Conservation (phyloP, 1,140 invertebrate genomes). For the Caerostris darwini region DNA sequence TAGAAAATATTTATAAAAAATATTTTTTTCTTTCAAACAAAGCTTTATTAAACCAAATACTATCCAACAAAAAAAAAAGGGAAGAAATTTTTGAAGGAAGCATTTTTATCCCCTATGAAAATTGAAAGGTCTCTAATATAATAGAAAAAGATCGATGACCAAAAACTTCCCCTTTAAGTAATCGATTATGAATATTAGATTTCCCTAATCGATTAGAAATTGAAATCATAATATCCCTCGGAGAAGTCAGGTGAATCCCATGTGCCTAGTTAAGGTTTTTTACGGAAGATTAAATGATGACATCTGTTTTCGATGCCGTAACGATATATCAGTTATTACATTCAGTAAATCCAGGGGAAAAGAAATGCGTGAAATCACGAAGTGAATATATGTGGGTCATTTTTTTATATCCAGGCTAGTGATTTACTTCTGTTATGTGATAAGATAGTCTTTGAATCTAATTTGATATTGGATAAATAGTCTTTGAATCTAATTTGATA, state of each 20-base stretch:
- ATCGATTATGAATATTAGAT: constrained; percentile 33
- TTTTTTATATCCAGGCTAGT: too few relatives aligned
- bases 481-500: too few relatives aligned
- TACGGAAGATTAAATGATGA: not conserved
- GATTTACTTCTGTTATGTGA: too few relatives aligned
- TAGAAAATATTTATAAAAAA: too few relatives aligned
- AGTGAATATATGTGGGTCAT: too few relatives aligned
- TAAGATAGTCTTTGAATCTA: too few relatives aligned
- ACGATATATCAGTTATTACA: not conserved
- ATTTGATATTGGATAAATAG: too few relatives aligned
- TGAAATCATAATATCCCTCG: not conserved
- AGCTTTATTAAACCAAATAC: too few relatives aligned
- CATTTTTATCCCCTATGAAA: not conserved
- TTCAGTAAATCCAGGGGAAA: not conserved
- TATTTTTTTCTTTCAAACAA: too few relatives aligned
- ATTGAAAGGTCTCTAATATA: not conserved
- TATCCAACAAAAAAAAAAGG: too few relatives aligned
- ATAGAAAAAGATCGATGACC: not conserved
- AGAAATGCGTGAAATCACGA: not conserved
- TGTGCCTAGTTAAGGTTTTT: not conserved
- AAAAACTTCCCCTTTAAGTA: not conserved
- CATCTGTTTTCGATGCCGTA: not conserved
- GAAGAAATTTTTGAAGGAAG: too few relatives aligned
- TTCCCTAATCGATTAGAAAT: not conserved
- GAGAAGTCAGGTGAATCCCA: not conserved